A percentile compares a stretch with the other conserved stretches of the same genome.
Conservation (phyloP, 2,113 vertebrate species). For the Catharus fuscescens region DNA sequence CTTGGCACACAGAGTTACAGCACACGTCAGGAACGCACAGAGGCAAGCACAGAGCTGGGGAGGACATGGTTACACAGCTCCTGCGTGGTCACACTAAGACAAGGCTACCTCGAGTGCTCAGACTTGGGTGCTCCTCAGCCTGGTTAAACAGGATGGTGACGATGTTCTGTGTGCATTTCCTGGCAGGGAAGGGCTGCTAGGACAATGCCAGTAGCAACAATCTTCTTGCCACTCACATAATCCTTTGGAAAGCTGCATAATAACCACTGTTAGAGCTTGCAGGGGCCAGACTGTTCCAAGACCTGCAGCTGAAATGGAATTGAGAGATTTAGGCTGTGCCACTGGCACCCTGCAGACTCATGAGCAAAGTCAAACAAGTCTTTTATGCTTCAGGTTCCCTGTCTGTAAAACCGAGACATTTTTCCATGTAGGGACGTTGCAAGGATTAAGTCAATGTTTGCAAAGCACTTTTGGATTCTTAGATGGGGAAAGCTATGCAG, state of each 20-base stretch:
- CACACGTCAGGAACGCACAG: neutral
- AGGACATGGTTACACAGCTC: neutral
- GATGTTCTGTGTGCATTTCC: neutral
- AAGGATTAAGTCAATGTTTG: slow-evolving; percentile 56
- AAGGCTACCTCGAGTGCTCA: neutral
- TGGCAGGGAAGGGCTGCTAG: neutral
- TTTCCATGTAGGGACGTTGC: neutral
- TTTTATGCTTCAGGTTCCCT: neutral
- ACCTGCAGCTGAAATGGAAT: neutral
- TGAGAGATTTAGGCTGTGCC: slow-evolving; percentile 4
- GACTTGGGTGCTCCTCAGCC: neutral
- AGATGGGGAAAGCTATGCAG: neutral
- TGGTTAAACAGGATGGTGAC: neutral
- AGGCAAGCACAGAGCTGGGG: neutral
- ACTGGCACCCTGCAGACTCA: neutral
- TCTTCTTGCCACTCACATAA: slow-evolving; percentile 7
- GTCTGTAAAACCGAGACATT: neutral
- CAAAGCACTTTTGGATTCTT: slow-evolving; percentile 38
- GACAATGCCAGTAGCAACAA: slow-evolving; percentile 32
- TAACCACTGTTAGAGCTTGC: neutral
- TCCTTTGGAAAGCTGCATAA: slow-evolving; percentile 23
- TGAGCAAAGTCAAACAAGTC: neutral
- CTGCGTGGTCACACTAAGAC: neutral
- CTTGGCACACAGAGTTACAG: neutral
- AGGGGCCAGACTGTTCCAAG: neutral